Evolutionary conservation across 2,797 vertebrate genomes (phyloP).

Genomic region (Sebastes elongatus): DNA sequence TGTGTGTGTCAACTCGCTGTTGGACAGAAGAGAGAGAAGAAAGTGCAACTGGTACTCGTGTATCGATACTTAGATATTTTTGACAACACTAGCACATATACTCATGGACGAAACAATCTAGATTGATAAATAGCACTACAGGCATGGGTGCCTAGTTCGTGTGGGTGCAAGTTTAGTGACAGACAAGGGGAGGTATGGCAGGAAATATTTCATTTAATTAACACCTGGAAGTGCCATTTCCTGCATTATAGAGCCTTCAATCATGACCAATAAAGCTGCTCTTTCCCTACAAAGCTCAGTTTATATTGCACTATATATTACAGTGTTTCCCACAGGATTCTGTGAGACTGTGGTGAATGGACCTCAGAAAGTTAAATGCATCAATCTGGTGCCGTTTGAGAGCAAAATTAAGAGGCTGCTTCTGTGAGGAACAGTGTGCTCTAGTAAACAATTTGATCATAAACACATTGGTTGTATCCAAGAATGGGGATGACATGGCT

Average conservation of each 20-base stretch:
- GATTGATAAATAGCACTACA: background rate
- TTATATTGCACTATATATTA: background rate
- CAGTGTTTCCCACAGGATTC: background rate
- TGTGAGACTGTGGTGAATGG: background rate
- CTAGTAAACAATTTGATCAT: background rate
- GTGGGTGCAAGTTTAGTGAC: background rate
- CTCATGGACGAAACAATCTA: background rate
- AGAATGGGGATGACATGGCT: background rate
- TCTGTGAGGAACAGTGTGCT: background rate
- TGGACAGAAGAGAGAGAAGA: no score
- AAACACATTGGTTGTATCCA: no score
- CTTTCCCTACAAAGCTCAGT: background rate
- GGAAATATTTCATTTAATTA: background rate
- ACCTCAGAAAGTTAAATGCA: background rate
- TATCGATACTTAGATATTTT: no score
- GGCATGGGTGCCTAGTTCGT: background rate
- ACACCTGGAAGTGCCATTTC: background rate
- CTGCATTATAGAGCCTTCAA: background rate
- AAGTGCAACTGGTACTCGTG: no score
- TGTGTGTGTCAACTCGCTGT: no score
- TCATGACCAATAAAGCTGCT: background rate
- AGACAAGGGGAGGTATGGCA: background rate
- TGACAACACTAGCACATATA: no score
- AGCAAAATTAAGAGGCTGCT: background rate
- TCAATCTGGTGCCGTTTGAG: background rate